Percentiles rank a stretch among this genome's conserved stretches.
phyloP scores from a whole-genome alignment of 2,113 vertebrate genomes.

The Potamarius usumacintae region DNA sequence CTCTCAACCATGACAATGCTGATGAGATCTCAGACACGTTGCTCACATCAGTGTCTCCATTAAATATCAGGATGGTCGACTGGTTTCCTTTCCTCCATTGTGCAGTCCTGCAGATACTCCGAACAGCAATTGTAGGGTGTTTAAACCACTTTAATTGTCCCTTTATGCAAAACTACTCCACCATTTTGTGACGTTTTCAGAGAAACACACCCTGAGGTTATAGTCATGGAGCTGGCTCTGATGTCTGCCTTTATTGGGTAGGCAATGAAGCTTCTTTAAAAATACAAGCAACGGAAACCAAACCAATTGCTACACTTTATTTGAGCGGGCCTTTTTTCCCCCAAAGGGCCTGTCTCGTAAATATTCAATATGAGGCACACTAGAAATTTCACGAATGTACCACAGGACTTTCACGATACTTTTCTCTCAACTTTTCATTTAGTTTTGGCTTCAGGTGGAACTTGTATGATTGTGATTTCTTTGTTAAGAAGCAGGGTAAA shows the following conservation, averaged over 20 bases:
- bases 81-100: constrained; percentile 22
- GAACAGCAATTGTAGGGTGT: constrained; percentile 35
- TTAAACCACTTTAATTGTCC: constrained; percentile 44
- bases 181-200: constrained; percentile 17
- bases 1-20: constrained; percentile 23
- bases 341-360: neutral
- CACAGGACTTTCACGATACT: neutral
- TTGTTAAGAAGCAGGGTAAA: constrained; percentile 13
- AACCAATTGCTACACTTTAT: neutral
- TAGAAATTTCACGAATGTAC: neutral
- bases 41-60: constrained; percentile 44
- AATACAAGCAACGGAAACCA: constrained; percentile 9
- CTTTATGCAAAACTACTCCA: constrained; percentile 35
- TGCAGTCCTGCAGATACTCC: constrained; percentile 20
- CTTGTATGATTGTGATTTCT: constrained; percentile 15
- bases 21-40: constrained; percentile 35
- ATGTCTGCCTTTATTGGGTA: constrained; percentile 17
- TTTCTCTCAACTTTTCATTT: neutral
- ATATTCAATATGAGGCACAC: neutral
- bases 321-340: neutral
- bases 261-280: neutral
- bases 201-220: constrained; percentile 22
- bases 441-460: neutral
- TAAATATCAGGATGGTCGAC: constrained; percentile 31
- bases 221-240: neutral